Conservation (phyloP, 2,888 invertebrate genomes). For the Andrena trimmerana region DNA sequence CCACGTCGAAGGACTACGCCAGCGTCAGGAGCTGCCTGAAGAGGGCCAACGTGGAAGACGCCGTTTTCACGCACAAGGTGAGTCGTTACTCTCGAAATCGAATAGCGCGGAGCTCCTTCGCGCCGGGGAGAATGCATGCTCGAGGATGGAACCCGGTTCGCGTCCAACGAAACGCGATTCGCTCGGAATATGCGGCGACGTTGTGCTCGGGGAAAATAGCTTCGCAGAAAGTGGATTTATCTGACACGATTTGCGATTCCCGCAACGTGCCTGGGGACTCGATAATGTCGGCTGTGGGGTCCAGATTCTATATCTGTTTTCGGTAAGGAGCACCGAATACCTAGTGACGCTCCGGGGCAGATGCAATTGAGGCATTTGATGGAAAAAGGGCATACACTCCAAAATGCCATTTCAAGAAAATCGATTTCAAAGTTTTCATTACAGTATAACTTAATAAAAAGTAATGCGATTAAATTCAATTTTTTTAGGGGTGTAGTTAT, state of each 20-base stretch:
- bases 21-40: constrained; percentile 58
- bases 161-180: constrained; percentile 2
- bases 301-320: too few relatives aligned
- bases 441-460: too few relatives aligned
- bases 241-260: not conserved
- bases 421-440: too few relatives aligned
- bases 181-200: not conserved
- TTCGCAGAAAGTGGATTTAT: constrained; percentile 8
- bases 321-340: too few relatives aligned
- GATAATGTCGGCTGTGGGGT: too few relatives aligned
- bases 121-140: not conserved
- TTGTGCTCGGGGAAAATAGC: not conserved
- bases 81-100: constrained; percentile 1
- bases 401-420: too few relatives aligned
- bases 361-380: too few relatives aligned
- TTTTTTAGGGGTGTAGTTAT: too few relatives aligned
- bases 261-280: too few relatives aligned
- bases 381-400: too few relatives aligned
- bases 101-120: not conserved
- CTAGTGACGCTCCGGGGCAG: too few relatives aligned
- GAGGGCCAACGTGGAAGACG: constrained; percentile 73
- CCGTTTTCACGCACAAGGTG: constrained; percentile 80
- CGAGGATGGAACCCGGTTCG: not conserved
- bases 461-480: too few relatives aligned
- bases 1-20: constrained; percentile 63